Conservation (phyloP, 2,113 vertebrate genomes). For the Circaetus cinerascens region DNA sequence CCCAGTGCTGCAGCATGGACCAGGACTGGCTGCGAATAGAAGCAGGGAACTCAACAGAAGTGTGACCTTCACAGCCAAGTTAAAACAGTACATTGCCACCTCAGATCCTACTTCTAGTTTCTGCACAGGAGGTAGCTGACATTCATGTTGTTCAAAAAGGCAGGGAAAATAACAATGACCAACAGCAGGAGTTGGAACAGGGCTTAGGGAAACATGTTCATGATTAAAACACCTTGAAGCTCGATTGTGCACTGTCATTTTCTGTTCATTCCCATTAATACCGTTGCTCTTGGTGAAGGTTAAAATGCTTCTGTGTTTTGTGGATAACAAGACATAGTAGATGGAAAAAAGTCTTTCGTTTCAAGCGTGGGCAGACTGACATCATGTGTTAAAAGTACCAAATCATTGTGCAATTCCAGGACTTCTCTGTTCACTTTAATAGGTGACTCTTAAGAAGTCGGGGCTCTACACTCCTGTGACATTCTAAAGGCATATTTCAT, state of each 20-base stretch:
- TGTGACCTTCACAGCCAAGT: not conserved
- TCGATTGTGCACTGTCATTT: not conserved
- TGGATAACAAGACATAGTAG: not conserved
- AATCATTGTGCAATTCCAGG: not conserved
- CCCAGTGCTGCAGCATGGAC: not conserved
- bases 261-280: not conserved
- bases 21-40: not conserved
- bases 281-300: not conserved
- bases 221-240: not conserved
- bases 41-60: not conserved
- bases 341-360: not conserved
- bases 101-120: not conserved
- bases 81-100: not conserved
- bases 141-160: not conserved
- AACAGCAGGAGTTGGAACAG: not conserved
- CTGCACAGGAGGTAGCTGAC: not conserved
- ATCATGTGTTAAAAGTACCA: not conserved
- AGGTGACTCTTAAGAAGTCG: not conserved
- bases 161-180: not conserved
- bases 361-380: not conserved
- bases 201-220: not conserved
- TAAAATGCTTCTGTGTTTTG: not conserved
- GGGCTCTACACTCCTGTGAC: not conserved
- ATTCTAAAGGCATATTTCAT: not conserved
- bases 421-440: not conserved